These are phyloP conservation scores for Leptinotarsa tumamoca DNA, from an alignment of 2,888 invertebrate species.

Conservation along the genomic window DNA sequence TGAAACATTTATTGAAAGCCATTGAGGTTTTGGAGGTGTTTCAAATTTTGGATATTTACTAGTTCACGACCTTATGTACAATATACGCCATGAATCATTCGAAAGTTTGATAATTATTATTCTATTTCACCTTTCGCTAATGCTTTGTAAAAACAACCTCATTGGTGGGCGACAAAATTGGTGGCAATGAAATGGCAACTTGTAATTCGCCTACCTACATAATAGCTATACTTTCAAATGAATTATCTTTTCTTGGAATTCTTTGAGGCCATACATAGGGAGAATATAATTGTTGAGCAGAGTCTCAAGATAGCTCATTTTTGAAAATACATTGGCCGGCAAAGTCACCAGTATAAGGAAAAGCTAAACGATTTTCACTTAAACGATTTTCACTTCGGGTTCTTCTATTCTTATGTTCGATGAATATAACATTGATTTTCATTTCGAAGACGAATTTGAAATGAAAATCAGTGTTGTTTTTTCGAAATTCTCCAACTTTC, in stretches of 20 bases:
- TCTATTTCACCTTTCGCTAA: slow-evolving; percentile 4
- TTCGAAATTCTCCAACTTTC: too few relatives aligned
- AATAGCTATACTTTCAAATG: neutral
- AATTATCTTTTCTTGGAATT: neutral
- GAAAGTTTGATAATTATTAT: slow-evolving; percentile 18
- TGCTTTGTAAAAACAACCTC: neutral
- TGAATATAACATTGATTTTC: too few relatives aligned
- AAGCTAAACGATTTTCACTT: too few relatives aligned
- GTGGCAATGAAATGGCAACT: slow-evolving; percentile 22
- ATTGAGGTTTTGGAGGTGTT: neutral
- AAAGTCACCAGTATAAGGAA: too few relatives aligned
- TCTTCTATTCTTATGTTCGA: too few relatives aligned
- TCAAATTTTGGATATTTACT: neutral
- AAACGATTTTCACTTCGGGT: too few relatives aligned
- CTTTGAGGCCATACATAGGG: neutral
- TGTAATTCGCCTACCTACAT: slow-evolving; percentile 16
- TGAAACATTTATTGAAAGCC: too few relatives aligned
- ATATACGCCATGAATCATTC: slow-evolving; percentile 7
- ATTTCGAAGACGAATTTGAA: too few relatives aligned
- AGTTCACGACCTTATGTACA: slow-evolving; percentile 5
- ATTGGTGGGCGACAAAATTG: slow-evolving; percentile 27
- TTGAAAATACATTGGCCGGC: too few relatives aligned
- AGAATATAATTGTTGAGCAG: neutral
- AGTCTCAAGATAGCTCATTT: too few relatives aligned
- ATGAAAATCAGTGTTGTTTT: too few relatives aligned